phyloP scores from a whole-genome alignment of 2,113 vertebrate species.

The Nibea coibor region DNA sequence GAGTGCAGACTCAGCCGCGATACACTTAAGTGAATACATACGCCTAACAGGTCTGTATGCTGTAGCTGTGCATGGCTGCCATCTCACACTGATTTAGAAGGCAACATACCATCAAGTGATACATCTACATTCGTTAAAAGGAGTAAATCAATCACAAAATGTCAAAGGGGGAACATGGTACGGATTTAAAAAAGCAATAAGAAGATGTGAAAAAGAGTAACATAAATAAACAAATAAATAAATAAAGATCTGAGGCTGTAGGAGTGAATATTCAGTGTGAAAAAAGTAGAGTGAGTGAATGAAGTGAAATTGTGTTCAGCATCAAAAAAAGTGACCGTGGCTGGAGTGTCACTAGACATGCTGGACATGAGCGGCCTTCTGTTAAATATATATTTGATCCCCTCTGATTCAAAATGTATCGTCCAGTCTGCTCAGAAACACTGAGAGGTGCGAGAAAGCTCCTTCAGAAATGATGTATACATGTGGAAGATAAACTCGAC shows the following conservation, averaged over 20 bases:
- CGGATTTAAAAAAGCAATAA: conserved; percentile 6
- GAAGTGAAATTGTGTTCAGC: conserved; percentile 54
- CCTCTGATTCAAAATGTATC: neutral
- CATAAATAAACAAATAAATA: neutral
- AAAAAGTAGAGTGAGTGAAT: conserved; percentile 50
- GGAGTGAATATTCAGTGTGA: conserved; percentile 52
- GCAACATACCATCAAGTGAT: conserved; percentile 1
- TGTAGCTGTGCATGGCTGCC: conserved; percentile 27
- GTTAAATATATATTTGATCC: neutral
- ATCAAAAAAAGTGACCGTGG: conserved; percentile 45
- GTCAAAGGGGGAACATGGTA: conserved; percentile 36
- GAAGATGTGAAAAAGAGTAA: conserved; percentile 45
- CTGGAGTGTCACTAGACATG: conserved; percentile 54
- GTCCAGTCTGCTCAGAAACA: neutral
- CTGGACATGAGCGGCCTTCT: conserved; percentile 48
- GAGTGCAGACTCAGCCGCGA: conserved; percentile 38
- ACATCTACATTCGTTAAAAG: neutral
- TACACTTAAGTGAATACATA: conserved; percentile 10
- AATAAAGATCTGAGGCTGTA: conserved; percentile 50
- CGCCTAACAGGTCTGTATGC: conserved; percentile 9
- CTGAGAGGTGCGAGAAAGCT: neutral
- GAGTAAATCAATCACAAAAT: conserved; percentile 10
- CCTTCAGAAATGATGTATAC: neutral
- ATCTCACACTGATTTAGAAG: conserved; percentile 13
- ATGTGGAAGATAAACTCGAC: neutral